Evolutionary conservation across 2,113 vertebrate species (phyloP).

Genomic region (Pardalotus punctatus): DNA sequence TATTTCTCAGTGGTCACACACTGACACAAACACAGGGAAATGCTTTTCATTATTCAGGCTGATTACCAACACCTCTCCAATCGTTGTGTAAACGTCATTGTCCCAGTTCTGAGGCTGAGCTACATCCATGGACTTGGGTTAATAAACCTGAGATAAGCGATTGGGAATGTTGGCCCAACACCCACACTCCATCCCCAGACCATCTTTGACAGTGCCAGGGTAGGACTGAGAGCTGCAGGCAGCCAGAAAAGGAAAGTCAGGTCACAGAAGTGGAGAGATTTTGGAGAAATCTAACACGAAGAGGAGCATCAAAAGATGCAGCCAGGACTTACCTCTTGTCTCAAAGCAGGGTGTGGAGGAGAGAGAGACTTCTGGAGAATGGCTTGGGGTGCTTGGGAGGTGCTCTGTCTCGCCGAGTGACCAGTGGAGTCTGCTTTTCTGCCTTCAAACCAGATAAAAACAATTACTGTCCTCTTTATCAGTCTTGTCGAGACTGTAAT

Average conservation of each 20-base stretch:
- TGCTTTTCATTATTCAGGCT: not conserved
- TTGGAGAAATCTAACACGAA: not conserved
- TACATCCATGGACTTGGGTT: not conserved
- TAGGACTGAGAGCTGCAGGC: not conserved
- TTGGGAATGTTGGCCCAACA: not conserved
- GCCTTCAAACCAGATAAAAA: not conserved
- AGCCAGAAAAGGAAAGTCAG: not conserved
- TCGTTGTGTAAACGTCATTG: not conserved
- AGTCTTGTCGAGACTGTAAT: not conserved
- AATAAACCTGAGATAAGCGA: not conserved
- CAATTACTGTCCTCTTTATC: not conserved
- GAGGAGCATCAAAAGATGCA: not conserved
- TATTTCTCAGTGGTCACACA: not conserved
- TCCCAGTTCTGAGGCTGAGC: not conserved
- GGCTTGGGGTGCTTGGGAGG: not conserved
- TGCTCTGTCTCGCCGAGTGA: not conserved
- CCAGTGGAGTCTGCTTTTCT: not conserved
- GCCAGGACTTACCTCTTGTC: not conserved
- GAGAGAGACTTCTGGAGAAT: not conserved
- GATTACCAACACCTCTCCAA: not conserved
- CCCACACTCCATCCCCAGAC: not conserved
- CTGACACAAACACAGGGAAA: not conserved
- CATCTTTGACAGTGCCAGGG: not conserved
- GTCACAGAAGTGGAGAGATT: not conserved
- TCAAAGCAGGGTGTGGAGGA: accelerated